Evolutionary conservation across 2,888 invertebrate genomes (phyloP).

Genomic region (Choristoneura rosaceana): DNA sequence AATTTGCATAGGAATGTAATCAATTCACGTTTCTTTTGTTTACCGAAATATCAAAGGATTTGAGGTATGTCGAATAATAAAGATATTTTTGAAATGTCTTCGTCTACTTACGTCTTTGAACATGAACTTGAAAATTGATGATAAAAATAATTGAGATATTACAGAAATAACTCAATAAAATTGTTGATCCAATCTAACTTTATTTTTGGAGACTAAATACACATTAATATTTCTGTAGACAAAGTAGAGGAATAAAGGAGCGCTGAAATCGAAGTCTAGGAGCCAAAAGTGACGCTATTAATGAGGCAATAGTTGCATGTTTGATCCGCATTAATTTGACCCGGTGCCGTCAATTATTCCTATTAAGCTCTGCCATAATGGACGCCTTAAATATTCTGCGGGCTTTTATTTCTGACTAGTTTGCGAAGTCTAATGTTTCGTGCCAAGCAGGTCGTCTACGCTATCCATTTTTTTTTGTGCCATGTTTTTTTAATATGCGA

Average conservation of each 20-base stretch:
- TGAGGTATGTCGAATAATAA: constrained; percentile 34
- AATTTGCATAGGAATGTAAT: constrained; percentile 69
- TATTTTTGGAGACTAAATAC: neutral
- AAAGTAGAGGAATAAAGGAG: neutral
- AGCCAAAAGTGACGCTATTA: constrained; percentile 1
- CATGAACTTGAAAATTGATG: neutral
- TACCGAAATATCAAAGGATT: constrained; percentile 45
- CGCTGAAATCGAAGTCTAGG: neutral
- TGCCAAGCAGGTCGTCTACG: neutral
- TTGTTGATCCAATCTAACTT: neutral
- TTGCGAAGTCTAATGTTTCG: constrained; percentile 14
- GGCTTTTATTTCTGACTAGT: constrained; percentile 20
- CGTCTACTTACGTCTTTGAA: neutral
- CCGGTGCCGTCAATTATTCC: constrained; percentile 28
- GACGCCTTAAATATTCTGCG: constrained; percentile 20
- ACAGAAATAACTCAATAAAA: neutral
- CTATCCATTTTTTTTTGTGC: neutral
- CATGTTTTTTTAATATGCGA: neutral
- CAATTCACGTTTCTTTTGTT: constrained; percentile 60
- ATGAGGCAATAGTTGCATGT: constrained; percentile 36
- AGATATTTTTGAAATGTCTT: constrained; percentile 22
- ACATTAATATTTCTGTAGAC: neutral
- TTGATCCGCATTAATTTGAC: constrained; percentile 30
- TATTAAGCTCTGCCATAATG: constrained; percentile 29
- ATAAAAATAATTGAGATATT: neutral